Evolutionary conservation across 2,797 vertebrate genomes (phyloP), one percentile per base, ranked within the genome.

Genomic region (Pyrocephalus nanus): DNA sequence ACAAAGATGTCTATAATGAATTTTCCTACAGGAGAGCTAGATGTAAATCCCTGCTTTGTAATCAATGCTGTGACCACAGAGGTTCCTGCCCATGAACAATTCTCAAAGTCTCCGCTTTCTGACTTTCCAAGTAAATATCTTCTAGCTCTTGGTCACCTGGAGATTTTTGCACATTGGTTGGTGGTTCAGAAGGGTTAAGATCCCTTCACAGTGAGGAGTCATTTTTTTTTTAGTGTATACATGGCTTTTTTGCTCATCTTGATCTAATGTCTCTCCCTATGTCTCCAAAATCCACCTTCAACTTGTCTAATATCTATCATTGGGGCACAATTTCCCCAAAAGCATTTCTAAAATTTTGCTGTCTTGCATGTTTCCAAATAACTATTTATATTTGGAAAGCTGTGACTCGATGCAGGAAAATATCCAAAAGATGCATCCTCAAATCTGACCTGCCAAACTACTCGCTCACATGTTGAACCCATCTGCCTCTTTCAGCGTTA

Each of bases 401-500:
- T 50, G 27, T 13, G 40, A 51, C 15, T 30, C 43, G 15, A 12
- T 50, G 12, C 7, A 27, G 74, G 42, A 93, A 71, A 86, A 81
- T 13, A 79, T 27, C 34, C 64, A 51, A 55, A 64, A 54, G 23
- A 55, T 12, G 13, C 3, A 76, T 13, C 51, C 9, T 8, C 76
- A 70, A 22, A 50, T 76, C 58, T 66, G 11, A 14, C 40, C 45
- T 53, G 36, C 29, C 79, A 57, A 94, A 34, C 51, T 14, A 1
- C 17, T 64, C 54, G 13, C 27, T 88, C 0, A 0, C 27, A 11
- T 0, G 11, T 50, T 48, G 62, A 78, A 58, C 30, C 12, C 57
- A 51, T 50, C 45, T 61, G 43, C 53, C 26, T 62, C 57, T 43
- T 73, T 57, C 87, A 64, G 38, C 16, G 2, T 18, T n/a, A 54